Percentiles rank a stretch among this genome's conserved stretches.
These are phyloP conservation scores for Channa argus DNA, from an alignment of 2,113 vertebrate species.

Conservation along the genomic window DNA sequence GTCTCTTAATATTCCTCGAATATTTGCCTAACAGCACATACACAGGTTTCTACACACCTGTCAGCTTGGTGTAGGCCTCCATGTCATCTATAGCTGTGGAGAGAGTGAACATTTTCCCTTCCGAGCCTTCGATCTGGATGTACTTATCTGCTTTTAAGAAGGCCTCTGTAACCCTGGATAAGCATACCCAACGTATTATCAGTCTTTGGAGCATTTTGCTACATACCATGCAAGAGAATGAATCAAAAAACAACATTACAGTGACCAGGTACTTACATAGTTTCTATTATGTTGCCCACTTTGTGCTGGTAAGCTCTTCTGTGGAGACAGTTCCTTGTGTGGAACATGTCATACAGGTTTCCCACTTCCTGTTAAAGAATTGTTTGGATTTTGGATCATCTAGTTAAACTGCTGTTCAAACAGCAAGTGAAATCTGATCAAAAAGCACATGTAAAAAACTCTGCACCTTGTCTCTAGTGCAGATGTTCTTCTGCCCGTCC, in stretches of 20 bases:
- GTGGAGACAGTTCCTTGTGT: constrained; percentile 91
- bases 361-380: constrained; percentile 86
- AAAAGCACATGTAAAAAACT: background rate
- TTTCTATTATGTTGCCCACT: constrained; percentile 92
- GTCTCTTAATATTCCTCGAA: constrained; percentile 3
- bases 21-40: background rate
- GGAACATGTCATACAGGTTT: constrained; percentile 96
- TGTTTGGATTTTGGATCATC: too few relatives aligned
- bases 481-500: constrained; percentile 86
- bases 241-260: background rate
- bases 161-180: constrained; percentile 92
- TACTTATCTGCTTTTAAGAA: constrained; percentile 89
- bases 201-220: background rate
- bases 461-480: constrained; percentile 92
- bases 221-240: background rate
- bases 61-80: constrained; percentile 94
- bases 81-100: constrained; percentile 94
- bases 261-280: constrained; percentile 87
- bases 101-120: constrained; percentile 81
- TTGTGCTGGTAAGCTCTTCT: constrained; percentile 96
- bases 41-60: constrained; percentile 81
- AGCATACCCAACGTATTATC: background rate
- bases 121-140: constrained; percentile 84
- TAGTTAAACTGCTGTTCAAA: constrained; percentile 1
- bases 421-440: background rate